Evolutionary conservation across 1,140 invertebrate species (phyloP).

Genomic region (Tribolium castaneum): DNA sequence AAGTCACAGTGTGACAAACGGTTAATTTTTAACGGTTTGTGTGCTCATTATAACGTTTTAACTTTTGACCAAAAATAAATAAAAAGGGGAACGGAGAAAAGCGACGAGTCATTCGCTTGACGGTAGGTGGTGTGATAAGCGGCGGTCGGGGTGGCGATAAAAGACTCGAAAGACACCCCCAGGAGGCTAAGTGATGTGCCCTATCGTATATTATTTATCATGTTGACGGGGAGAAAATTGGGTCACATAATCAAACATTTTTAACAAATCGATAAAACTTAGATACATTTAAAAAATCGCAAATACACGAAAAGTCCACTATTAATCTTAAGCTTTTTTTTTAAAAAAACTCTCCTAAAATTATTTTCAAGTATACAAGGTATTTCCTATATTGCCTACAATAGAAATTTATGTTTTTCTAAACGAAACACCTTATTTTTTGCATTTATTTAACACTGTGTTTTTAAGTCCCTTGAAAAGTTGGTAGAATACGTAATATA

Average conservation of each 20-base stretch:
- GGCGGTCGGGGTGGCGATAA: constrained; percentile 53
- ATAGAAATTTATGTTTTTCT: too few relatives aligned
- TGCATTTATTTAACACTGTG: too few relatives aligned
- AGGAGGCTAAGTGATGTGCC: constrained; percentile 50
- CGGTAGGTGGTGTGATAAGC: constrained; percentile 53
- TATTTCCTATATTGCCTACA: too few relatives aligned
- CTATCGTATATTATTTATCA: constrained; percentile 32
- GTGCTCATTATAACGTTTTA: constrained; percentile 30
- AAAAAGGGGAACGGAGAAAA: constrained; percentile 15
- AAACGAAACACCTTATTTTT: too few relatives aligned
- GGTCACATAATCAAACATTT: neutral
- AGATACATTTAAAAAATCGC: too few relatives aligned
- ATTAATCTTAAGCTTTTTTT: too few relatives aligned
- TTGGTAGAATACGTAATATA: too few relatives aligned
- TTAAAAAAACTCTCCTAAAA: too few relatives aligned
- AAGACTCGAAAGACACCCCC: constrained; percentile 50
- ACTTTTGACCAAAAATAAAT: constrained; percentile 37
- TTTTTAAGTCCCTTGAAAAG: too few relatives aligned
- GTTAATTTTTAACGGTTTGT: constrained; percentile 38
- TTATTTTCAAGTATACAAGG: too few relatives aligned
- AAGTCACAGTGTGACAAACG: constrained; percentile 38
- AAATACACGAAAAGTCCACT: too few relatives aligned
- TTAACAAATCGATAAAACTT: neutral
- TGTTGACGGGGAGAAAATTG: neutral
- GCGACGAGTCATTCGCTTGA: constrained; percentile 48